phyloP scores from a whole-genome alignment of 1,140 invertebrate genomes.

The Mycetomoellerius zeteki region DNA sequence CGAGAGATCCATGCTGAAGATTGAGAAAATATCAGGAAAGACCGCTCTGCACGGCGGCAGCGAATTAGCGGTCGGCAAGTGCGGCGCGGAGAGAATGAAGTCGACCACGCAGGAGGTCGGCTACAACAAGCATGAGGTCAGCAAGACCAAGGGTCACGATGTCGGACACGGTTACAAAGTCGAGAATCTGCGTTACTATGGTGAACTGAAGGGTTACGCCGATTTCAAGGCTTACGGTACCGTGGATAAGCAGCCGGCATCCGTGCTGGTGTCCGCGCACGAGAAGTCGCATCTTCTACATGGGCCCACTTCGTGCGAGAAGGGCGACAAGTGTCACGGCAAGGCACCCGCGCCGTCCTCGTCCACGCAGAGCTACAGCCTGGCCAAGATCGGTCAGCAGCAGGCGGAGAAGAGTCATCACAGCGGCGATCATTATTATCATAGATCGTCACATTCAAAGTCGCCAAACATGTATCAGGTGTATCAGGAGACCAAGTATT shows the following conservation, averaged over 20 bases:
- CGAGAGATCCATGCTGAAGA: conserved; percentile 80
- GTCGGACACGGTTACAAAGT: conserved; percentile 80
- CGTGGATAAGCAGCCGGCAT: conserved; percentile 78
- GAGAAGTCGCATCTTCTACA: conserved; percentile 82
- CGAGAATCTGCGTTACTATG: conserved; percentile 85
- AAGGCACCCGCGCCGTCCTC: conserved; percentile 69
- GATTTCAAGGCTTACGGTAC: conserved; percentile 84
- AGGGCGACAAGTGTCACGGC: conserved; percentile 79
- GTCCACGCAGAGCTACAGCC: conserved; percentile 73
- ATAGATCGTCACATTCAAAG: conserved; percentile 79
- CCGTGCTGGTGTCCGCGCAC: conserved; percentile 67
- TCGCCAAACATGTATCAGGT: conserved; percentile 79
- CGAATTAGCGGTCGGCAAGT: conserved; percentile 64
- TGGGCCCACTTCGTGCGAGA: conserved; percentile 65
- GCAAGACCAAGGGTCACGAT: conserved; percentile 72
- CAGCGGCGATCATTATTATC: conserved; percentile 81
- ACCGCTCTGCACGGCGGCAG: conserved; percentile 57
- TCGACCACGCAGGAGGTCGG: conserved; percentile 78
- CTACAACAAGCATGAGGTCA: conserved; percentile 73
- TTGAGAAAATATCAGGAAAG: conserved; percentile 76
- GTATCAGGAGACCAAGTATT: conserved; percentile 85
- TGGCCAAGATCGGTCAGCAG: conserved; percentile 70
- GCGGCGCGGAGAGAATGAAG: conserved; percentile 81
- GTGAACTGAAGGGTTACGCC: conserved; percentile 82
- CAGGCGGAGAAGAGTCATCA: conserved; percentile 80